Evolutionary conservation across 2,888 invertebrate genomes (phyloP), one percentile per base, ranked within the genome.

Genomic region (Leptogaster cylindrica): DNA sequence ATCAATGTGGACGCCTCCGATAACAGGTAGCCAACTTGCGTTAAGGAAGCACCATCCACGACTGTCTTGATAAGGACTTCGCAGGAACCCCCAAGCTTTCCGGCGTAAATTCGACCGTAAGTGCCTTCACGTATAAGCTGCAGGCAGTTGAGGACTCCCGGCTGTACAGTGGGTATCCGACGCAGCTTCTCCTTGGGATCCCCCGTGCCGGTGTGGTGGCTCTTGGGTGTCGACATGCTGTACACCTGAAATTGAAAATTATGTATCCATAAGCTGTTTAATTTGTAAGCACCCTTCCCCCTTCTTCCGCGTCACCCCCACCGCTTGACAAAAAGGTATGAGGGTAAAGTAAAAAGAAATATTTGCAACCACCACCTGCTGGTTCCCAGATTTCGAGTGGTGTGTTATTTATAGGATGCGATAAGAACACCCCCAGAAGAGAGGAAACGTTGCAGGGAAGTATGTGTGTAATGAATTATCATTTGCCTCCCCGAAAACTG

Each of bases 21-120:
- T 72, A 90, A 82, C 73, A 90, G 83, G 71, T 87, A 82, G 23
- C 88, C 86, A 14, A 88, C 85, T 77, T 90, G 87, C 68, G 85
- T 84, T 75, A 84, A 84, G 33, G 87, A 88, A 69, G 87, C 88
- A 63, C 86, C 86, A 76, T 87, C 88, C 83, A 89, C 87, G 44
- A 90, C 89, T 12, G 91, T 90, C 82, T 92, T 92, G 70, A 91
- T 85, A 73, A 87, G 83, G 39, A 90, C 88, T 76, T 88, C 86
- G 77, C 88, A 86, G 6, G 78, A 74, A 68, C 88, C 84, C 14
- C 83, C 81, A 67, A 80, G 69, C 65, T 77, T 76, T 50, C 90
- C 91, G 68, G 85, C 84, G 79, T 89, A 91, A 52, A 91, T 86
- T 71, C 87, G 84, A 0, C 91, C 91, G 77, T 90, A 92, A 36